A percentile compares a stretch with the other conserved stretches of the same genome.
phyloP scores from a whole-genome alignment of 2,797 vertebrate species.

The Ctenochaetus hawaiiensis region DNA sequence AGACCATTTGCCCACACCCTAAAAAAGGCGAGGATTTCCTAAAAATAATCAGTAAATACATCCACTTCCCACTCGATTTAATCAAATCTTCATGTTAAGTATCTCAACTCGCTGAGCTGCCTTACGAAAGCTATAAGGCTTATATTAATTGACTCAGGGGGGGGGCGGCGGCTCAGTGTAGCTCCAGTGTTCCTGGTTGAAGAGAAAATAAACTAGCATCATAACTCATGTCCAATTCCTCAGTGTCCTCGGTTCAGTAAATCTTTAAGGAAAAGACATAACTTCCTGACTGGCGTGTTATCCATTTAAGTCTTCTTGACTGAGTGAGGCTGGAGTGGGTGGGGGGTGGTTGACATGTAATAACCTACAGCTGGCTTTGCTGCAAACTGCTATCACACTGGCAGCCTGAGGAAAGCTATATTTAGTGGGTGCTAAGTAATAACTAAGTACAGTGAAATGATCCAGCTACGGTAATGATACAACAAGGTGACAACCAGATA shows the following conservation, averaged over 20 bases:
- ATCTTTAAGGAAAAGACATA: conserved; percentile 52
- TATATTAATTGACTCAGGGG: conserved; percentile 69
- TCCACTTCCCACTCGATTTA: conserved; percentile 56
- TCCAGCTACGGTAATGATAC: conserved; percentile 82
- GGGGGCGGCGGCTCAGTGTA: conserved; percentile 48
- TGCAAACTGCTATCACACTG: conserved; percentile 61
- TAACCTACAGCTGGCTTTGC: conserved; percentile 81
- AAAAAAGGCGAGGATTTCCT: conserved; percentile 35
- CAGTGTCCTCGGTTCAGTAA: conserved; percentile 54
- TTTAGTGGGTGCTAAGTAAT: conserved; percentile 86
- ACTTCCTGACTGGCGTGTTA: conserved; percentile 71
- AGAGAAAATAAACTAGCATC: conserved; percentile 70
- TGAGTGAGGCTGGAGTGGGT: conserved; percentile 61
- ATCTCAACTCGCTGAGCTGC: conserved; percentile 41
- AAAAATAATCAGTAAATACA: conserved; percentile 67
- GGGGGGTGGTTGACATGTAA: conserved; percentile 60
- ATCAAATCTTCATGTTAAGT: conserved; percentile 70
- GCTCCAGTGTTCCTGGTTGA: conserved; percentile 47
- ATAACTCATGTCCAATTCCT: conserved; percentile 58
- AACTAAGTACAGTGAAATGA: conserved; percentile 82
- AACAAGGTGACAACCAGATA: conserved; percentile 82
- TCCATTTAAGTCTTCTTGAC: conserved; percentile 71
- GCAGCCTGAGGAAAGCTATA: conserved; percentile 79
- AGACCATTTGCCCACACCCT: conserved; percentile 10
- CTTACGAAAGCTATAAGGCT: conserved; percentile 48